A percentile compares a stretch with the other conserved stretches of the same genome.
These are phyloP conservation scores for Andricus curvator DNA, from an alignment of 2,888 invertebrate genomes.

Conservation along the genomic window DNA sequence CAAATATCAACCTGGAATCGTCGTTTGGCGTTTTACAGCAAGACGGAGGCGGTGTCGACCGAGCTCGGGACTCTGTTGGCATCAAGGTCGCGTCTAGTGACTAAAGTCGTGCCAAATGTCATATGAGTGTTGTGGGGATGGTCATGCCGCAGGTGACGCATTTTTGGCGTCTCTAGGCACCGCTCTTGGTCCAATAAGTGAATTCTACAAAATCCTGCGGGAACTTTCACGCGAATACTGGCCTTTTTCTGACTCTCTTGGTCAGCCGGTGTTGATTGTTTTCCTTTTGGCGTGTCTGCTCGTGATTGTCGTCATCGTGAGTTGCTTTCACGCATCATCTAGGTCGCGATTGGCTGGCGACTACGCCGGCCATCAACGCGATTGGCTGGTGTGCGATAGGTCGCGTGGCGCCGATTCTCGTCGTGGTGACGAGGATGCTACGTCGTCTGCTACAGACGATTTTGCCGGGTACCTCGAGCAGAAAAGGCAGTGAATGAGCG, in stretches of 20 bases:
- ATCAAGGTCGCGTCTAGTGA: constrained; percentile 17
- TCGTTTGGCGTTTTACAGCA: background rate
- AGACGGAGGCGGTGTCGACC: background rate
- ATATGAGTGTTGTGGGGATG: constrained; percentile 71
- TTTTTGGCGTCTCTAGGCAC: constrained; percentile 56
- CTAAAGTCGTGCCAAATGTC: constrained; percentile 62
- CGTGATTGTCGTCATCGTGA: constrained; percentile 12
- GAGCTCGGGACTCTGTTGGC: background rate
- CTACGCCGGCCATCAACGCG: background rate
- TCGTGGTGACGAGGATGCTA: background rate
- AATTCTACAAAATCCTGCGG: constrained; percentile 1
- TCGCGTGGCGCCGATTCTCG: constrained; percentile 24
- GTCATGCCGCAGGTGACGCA: constrained; percentile 62
- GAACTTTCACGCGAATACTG: background rate
- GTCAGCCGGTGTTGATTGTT: constrained; percentile 12
- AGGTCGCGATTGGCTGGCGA: constrained; percentile 3
- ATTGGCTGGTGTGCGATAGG: constrained; percentile 32
- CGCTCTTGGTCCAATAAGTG: constrained; percentile 1
- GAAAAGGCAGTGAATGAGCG: constrained; percentile 20
- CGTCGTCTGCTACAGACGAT: constrained; percentile 10
- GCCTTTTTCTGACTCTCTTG: background rate
- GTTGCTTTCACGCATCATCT: constrained; percentile 18
- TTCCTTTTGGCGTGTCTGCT: background rate
- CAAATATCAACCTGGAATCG: background rate
- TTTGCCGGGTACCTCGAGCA: constrained; percentile 13